Evolutionary conservation across 64 coral and sea anemone genomes (phyloP), one percentile per base, ranked within the genome.

Genomic region (Hydrozoanthus tunicans): DNA sequence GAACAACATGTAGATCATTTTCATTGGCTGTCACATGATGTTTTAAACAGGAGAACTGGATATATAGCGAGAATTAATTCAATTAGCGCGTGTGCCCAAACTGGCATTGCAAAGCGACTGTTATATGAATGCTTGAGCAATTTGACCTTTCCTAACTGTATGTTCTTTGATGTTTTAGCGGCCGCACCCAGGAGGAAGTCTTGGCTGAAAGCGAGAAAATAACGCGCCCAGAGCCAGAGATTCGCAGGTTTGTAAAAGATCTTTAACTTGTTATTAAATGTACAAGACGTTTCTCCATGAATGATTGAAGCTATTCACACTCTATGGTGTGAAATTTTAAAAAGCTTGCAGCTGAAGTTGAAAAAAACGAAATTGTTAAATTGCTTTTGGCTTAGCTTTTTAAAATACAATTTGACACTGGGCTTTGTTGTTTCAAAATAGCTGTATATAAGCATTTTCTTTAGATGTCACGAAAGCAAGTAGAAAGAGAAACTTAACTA

Each of bases 201-300:
- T 93, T 96, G 66, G 91, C 92, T 6, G 92, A 96, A 77, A 99
- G 97, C 58, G 92, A 93, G 51, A 99, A 95, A 76, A 99, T 99
- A 59, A 95, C 85, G 60, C 94, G 97, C 52, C 94, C 92, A n/a
- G 90, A 92, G 56, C 97, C 97, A 52, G 90, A 94, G 54, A 99
- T 99, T 11, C 95, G 95, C 86, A 91, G 97, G 97, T 96, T 82
- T 53, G 89, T 60, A 67, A 5, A 53, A 63, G 12, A 52, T 51
- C 51, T 53, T 15, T 63, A 63, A 63, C 27, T 0, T 25, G 15
- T 51, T 63, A 12, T 62, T 25, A 43, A 6, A 11, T 51, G 3
- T 7, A 12, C 5, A 81, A 3, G 24, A 8, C 3, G 7, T 58
- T 61, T 80, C 9, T 13, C 10, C 0, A 57, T 56, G 64, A 68